Evolutionary conservation across 1,140 invertebrate genomes (phyloP).

Genomic region (Eumaeus atala): DNA sequence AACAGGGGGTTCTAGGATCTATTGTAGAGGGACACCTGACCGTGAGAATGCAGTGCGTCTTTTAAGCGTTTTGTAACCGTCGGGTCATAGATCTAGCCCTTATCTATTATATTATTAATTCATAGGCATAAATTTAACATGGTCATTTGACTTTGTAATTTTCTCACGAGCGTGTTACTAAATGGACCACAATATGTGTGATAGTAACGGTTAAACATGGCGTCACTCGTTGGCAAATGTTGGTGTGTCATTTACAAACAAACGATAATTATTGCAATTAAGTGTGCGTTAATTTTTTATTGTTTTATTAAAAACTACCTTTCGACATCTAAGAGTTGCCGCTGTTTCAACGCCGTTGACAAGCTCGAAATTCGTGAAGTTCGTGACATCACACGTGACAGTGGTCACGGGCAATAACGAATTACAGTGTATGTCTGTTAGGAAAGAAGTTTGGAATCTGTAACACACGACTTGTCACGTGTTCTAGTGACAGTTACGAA

Average conservation of each 20-base stretch:
- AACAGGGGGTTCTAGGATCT: slow-evolving; percentile 27
- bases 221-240: neutral
- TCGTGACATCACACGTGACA: neutral
- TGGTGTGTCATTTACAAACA: neutral
- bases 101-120: slow-evolving; percentile 5
- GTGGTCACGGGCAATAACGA: too few species aligned
- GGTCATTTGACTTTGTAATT: slow-evolving; percentile 9
- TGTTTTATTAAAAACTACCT: neutral
- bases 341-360: neutral
- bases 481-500: neutral
- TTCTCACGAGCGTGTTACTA: slow-evolving; percentile 5
- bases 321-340: neutral
- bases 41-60: slow-evolving; percentile 1
- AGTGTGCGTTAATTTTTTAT: slow-evolving; percentile 1
- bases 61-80: slow-evolving; percentile 3
- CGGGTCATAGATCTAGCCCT: slow-evolving; percentile 2
- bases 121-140: slow-evolving; percentile 5
- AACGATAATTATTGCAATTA: slow-evolving; percentile 5
- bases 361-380: neutral
- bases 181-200: slow-evolving; percentile 3
- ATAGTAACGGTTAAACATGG: slow-evolving; percentile 2
- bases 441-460: neutral
- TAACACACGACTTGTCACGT: neutral
- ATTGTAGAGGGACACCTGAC: slow-evolving; percentile 24
- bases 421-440: neutral